Conservation (phyloP, 2,113 vertebrate species). For the Eolophus roseicapilla region DNA sequence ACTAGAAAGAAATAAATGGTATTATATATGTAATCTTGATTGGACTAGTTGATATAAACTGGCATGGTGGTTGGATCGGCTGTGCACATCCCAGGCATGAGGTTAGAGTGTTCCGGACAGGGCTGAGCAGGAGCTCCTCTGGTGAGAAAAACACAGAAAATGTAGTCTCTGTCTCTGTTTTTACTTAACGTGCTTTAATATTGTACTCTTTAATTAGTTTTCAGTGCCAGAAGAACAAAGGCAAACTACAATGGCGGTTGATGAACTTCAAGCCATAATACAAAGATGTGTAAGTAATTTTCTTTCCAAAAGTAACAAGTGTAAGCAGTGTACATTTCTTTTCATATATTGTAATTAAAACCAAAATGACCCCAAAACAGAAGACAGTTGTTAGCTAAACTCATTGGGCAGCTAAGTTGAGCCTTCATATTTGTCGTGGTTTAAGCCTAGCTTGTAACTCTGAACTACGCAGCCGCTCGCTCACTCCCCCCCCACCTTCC, state of each 20-base stretch:
- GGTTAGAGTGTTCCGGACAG: not conserved
- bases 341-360: not conserved
- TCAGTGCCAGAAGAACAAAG: slow-evolving; percentile 31
- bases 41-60: not conserved
- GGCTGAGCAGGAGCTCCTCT: not conserved
- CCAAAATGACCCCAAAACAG: not conserved
- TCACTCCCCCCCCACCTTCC: no score
- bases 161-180: not conserved
- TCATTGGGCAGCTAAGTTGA: not conserved
- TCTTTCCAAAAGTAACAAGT: not conserved
- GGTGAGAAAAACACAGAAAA: not conserved
- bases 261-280: slow-evolving; percentile 89
- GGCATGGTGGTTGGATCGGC: not conserved
- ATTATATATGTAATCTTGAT: rapidly evolving
- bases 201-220: not conserved
- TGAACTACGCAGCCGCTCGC: no score
- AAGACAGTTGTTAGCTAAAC: not conserved
- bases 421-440: not conserved
- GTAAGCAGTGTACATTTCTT: not conserved
- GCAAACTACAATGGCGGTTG: slow-evolving; percentile 82
- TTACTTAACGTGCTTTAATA: not conserved
- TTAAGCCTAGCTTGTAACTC: no score
- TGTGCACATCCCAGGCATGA: rapidly evolving
- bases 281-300: slow-evolving; percentile 90
- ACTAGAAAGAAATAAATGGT: not conserved